Evolutionary conservation across 2,797 vertebrate species (phyloP).

Genomic region (Gambelia wislizenii): DNA sequence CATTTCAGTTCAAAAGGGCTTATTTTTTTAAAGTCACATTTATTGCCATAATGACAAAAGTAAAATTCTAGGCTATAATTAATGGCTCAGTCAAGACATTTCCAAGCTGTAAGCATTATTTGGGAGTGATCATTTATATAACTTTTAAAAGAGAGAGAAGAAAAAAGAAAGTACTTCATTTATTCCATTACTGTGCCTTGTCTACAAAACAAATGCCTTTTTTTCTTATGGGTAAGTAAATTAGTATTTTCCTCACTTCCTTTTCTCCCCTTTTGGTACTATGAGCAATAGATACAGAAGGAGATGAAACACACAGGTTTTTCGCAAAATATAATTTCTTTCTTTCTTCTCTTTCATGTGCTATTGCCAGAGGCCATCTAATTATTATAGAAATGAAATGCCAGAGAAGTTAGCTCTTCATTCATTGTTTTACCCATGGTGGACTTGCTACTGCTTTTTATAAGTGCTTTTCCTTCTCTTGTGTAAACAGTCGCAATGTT

Average conservation of each 20-base stretch:
- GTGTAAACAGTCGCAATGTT: neutral
- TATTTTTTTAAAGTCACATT: slow-evolving; percentile 33
- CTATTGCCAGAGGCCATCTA: neutral
- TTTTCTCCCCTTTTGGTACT: neutral
- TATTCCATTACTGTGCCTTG: slow-evolving; percentile 39
- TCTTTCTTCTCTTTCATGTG: neutral
- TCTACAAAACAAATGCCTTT: slow-evolving; percentile 48
- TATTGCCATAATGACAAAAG: slow-evolving; percentile 42
- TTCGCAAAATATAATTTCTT: neutral
- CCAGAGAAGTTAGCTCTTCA: neutral
- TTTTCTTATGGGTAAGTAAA: slow-evolving; percentile 51
- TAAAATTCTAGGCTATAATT: slow-evolving; percentile 50
- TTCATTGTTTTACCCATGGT: neutral
- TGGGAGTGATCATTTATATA: slow-evolving; percentile 22
- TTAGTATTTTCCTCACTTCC: slow-evolving; percentile 13
- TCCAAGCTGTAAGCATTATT: slow-evolving; percentile 60
- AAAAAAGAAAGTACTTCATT: neutral
- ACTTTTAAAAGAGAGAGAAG: neutral
- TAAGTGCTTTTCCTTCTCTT: too few relatives aligned
- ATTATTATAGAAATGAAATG: neutral
- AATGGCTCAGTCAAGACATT: slow-evolving; percentile 66
- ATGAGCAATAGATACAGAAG: neutral
- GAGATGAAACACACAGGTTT: neutral
- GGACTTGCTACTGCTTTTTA: neutral
- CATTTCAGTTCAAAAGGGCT: slow-evolving; percentile 44